Evolutionary conservation across 1,140 invertebrate species (phyloP), one percentile per base, ranked within the genome.

Genomic region (Chlorops oryzae): DNA sequence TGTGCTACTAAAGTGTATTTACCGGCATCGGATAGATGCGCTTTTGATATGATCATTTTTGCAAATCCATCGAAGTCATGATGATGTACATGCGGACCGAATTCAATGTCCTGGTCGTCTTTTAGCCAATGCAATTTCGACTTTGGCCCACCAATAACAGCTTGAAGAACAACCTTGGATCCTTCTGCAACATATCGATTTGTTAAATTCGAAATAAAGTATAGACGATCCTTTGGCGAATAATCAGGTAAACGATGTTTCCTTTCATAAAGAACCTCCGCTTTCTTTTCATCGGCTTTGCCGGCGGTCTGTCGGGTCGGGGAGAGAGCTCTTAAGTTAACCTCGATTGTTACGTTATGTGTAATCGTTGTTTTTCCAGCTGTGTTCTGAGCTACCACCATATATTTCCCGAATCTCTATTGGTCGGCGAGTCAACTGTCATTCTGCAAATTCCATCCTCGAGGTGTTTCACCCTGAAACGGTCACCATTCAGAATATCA

Each of bases 381-480:
- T 41, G 39, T 54, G 6, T 37, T 48, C 40, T 66, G 64, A 23
- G 68, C 66, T 24, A 70, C 65, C 32, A 72, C 69, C 41, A 61
- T 63, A 56, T 72, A 68, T 42, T 61, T 63, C 80, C 67, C 58
- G 78, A 82, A 65, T 91, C 88, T 39, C 75, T 72, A 32, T 70
- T 52, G 45, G 78, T 75, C 18, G 87, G 86, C 51, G 79, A 75
- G 25, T 74, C 75, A 53, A 90, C 84, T 54, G 81, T 77, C 32
- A 92, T 69, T 58, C 81, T 78, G 65, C 87, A 88, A 40, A 86
- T 76, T 22, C 87, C 85, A 57, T 89, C 85, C 22, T 81, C 80
- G 28, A 83, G 71, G 59, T 87, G 82, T 47, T 77, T 79, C 34
- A 84, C 79, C 52, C 81, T 78, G 63, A 81, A 82, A 49, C 82